A percentile compares a stretch with the other conserved stretches of the same genome.
phyloP scores from a whole-genome alignment of 2,888 invertebrate species.

The Tipula lateralis region DNA sequence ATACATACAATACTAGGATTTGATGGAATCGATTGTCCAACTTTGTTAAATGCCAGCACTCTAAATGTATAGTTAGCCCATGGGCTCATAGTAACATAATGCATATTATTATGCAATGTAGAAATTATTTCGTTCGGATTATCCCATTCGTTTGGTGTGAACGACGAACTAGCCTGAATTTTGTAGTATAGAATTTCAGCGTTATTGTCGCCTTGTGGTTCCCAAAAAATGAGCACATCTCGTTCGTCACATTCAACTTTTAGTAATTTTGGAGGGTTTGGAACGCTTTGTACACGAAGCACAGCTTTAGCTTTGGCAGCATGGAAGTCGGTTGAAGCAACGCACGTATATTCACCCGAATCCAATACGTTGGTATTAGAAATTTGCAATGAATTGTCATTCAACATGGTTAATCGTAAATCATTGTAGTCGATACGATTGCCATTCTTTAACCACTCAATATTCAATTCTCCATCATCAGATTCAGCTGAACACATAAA shows the following conservation, averaged over 20 bases:
- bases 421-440: constrained; percentile 81
- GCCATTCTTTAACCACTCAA: constrained; percentile 85
- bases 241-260: constrained; percentile 63
- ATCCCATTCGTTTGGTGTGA: constrained; percentile 91
- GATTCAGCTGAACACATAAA: constrained; percentile 90
- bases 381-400: constrained; percentile 90
- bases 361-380: constrained; percentile 91
- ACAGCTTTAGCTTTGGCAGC: constrained; percentile 79
- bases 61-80: constrained; percentile 96
- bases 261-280: constrained; percentile 73
- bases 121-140: constrained; percentile 66
- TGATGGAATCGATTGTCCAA: constrained; percentile 55
- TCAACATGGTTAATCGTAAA: constrained; percentile 73
- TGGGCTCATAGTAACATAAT: constrained; percentile 63
- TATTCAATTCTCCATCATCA: constrained; percentile 73
- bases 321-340: constrained; percentile 86
- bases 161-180: constrained; percentile 89
- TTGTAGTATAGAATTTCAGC: constrained; percentile 86
- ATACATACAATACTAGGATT: no score
- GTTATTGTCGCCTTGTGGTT: constrained; percentile 88
- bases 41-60: constrained; percentile 80
- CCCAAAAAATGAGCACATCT: constrained; percentile 79
- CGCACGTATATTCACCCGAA: constrained; percentile 92
- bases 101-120: no score
- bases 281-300: constrained; percentile 91